Conservation (phyloP, 2,888 invertebrate species). For the Caenorhabditis virilis region DNA sequence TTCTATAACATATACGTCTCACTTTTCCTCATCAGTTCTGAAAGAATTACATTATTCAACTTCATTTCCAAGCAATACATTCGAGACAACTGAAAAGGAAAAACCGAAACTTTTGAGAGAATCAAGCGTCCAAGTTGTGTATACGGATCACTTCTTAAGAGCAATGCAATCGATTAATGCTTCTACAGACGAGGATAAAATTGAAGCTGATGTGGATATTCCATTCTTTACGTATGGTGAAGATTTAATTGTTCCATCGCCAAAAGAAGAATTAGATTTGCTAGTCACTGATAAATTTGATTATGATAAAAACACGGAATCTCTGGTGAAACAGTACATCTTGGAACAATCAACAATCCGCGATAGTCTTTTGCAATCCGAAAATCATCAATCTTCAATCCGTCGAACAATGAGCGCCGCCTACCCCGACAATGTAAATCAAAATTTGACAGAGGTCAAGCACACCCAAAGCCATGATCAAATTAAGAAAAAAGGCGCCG, state of each 20-base stretch:
- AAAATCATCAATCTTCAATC: conserved; percentile 23
- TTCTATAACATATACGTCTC: conserved; percentile 31
- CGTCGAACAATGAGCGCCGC: conserved; percentile 38
- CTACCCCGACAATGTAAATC: conserved; percentile 13
- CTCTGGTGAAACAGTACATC: conserved; percentile 15
- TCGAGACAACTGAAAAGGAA: conserved; percentile 6
- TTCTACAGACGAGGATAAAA: no score
- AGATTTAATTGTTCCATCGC: conserved; percentile 7
- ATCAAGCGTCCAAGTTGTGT: conserved; percentile 31
- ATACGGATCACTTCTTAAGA: conserved; percentile 37
- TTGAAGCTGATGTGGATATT: conserved; percentile 13
- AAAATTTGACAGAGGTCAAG: conserved; percentile 26
- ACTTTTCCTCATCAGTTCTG: conserved; percentile 19
- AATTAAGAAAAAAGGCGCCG: conserved; percentile 32
- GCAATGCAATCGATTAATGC: conserved; percentile 32
- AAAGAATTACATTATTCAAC: conserved; percentile 22
- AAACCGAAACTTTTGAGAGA: conserved; percentile 22
- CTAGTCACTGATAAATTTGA: conserved; percentile 13
- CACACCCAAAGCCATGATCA: conserved; percentile 40
- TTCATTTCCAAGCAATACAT: conserved; percentile 16
- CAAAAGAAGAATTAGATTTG: conserved; percentile 11
- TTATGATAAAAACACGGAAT: conserved; percentile 13
- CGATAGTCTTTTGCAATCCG: not conserved
- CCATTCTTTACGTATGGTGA: not conserved
- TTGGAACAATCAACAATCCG: conserved; percentile 25